These are phyloP conservation scores for Huso huso DNA, from an alignment of 2,797 vertebrate species.

Conservation along the genomic window DNA sequence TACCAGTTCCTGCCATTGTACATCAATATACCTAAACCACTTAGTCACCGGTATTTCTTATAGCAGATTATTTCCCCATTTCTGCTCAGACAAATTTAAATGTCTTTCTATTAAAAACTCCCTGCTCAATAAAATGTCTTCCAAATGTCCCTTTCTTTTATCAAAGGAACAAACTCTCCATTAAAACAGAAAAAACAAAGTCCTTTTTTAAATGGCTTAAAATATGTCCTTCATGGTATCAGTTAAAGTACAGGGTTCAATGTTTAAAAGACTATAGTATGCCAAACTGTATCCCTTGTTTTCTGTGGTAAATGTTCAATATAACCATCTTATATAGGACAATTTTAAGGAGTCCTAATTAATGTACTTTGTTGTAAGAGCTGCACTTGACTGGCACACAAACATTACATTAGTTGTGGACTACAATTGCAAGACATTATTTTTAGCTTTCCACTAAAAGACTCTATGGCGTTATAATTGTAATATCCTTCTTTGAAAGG, in stretches of 20 bases:
- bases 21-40: slow-evolving; percentile 65
- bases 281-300: no score
- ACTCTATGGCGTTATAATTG: slow-evolving; percentile 59
- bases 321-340: slow-evolving; percentile 12
- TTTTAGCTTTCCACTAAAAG: slow-evolving; percentile 69
- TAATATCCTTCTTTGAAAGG: slow-evolving; percentile 61
- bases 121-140: no score
- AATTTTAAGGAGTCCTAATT: slow-evolving; percentile 62
- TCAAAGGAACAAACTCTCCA: no score
- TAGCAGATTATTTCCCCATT: slow-evolving; percentile 45
- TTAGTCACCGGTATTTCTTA: slow-evolving; percentile 50
- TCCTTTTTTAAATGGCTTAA: no score
- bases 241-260: no score
- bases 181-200: no score
- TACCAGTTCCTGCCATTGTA: slow-evolving; percentile 39
- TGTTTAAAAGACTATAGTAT: no score
- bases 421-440: slow-evolving; percentile 68
- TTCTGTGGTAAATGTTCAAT: no score
- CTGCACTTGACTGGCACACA: slow-evolving; percentile 65
- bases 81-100: slow-evolving; percentile 35
- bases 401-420: slow-evolving; percentile 51
- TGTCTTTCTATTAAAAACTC: no score
- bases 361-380: slow-evolving; percentile 64
- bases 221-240: no score
- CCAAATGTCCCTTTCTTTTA: no score